phyloP scores from a whole-genome alignment of 2,113 vertebrate genomes.

The Leuciscus idus region DNA sequence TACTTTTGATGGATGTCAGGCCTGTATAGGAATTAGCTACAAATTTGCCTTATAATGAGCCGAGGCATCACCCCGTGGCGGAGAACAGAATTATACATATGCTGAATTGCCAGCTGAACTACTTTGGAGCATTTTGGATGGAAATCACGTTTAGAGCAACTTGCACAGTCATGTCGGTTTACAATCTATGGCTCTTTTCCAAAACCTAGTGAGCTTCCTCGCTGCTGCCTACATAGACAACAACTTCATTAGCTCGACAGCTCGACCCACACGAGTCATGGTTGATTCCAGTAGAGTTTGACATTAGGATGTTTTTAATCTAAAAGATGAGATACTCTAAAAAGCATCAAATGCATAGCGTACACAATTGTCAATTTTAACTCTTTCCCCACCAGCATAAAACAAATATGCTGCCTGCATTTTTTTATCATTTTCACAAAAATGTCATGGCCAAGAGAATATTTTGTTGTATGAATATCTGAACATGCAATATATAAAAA shows the following conservation, averaged over 20 bases:
- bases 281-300: neutral
- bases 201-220: slow-evolving; percentile 5
- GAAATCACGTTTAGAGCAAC: neutral
- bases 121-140: neutral
- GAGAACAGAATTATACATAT: neutral
- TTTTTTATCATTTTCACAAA: too few species aligned
- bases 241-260: neutral
- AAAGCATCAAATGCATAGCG: too few species aligned
- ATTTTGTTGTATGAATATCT: too few species aligned
- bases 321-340: too few species aligned
- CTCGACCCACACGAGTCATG: neutral
- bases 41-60: neutral
- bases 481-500: too few species aligned
- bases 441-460: too few species aligned
- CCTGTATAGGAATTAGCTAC: neutral
- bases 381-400: too few species aligned
- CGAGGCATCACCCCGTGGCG: neutral
- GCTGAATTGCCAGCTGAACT: slow-evolving; percentile 3
- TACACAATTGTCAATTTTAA: too few species aligned
- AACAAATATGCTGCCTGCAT: too few species aligned
- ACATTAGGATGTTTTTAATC: too few species aligned
- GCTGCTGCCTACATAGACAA: slow-evolving; percentile 9
- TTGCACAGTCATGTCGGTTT: slow-evolving; percentile 1
- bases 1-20: neutral
- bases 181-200: slow-evolving; percentile 4